Base-by-base conservation (phyloP, 2,113 vertebrate species). In the Proterorhinus semilunaris region DNA sequence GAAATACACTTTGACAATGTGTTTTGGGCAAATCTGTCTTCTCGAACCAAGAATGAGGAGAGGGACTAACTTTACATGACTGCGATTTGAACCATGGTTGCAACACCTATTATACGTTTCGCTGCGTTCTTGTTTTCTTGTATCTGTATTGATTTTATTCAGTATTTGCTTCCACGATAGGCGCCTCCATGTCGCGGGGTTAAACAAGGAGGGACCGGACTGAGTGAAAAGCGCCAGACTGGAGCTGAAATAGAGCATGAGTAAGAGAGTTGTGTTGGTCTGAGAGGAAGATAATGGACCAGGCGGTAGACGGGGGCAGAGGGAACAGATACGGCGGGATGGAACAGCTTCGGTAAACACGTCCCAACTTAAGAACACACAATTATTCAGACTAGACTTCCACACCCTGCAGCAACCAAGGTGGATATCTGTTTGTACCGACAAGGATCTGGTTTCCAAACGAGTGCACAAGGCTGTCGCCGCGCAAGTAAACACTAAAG, bases 271-370 rank as follows among this genome's bases (percentile, higher is more conserved):
- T 58, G 55, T 58, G 12, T 42, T 13, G 55, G 27, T 42, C 27
- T 15, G 55, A 42, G 55, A 42, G 55, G 50, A 68, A 78, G 86
- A 85, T 79, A 83, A 81, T 70, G 53, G 64, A 61, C 17, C 49
- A 49, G 43, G 63, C 64, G 1, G 27, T 49, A 44, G 57, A 62
- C 58, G 68, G 62, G 51, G 80, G 78, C 72, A 16, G 45, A 53
- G 66, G 17, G 57, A 67, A 72, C 27, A 42, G 78, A 86, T 78
- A 86, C 7, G 82, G 61, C 48, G 17, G 27, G 27, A 36, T 5
- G 27, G 27, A 36, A 44, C 46, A 65, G 69, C 63, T 72, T 77
- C 72, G 76, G 66, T 72, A 51, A 79, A 46, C 74, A 71, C 21
- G 49, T 69, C 78, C 54, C 53, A 74, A 75, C 68, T 3, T 36